Evolutionary conservation across 2,797 vertebrate genomes (phyloP), one percentile per base, ranked within the genome.

Genomic region (Adrianichthys oophorus): DNA sequence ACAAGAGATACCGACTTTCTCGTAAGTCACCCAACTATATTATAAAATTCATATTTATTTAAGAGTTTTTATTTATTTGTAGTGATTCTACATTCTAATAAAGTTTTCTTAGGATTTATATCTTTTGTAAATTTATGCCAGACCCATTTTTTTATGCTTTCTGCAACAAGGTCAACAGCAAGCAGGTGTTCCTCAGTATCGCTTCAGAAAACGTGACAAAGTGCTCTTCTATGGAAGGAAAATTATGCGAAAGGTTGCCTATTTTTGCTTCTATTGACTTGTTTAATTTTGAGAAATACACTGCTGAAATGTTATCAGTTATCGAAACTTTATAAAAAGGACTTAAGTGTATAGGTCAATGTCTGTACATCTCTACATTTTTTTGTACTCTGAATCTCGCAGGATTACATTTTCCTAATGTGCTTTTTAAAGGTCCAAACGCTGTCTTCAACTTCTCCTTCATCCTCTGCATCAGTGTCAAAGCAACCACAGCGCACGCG

Each of bases 221-320:
- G 91, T 96, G 68, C 92, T 98, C 78, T 98, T 99, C 82, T 98
- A 98, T 0, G 96, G 96, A 44, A 89, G 97, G 61, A 98, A 98
- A 90, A 97, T 97, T 76, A 97, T 98, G 92, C 90, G 97, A 61
- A 98, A 98, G 95, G 96, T 40, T 24, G n/a, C 57, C 4, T 18
- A 4, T 57, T 56, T 52, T 16, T 15, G 1, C 41, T 47, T 70
- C 24, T 32, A 6, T 61, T 10, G 29, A 17, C n/a, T 15, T 17
- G 44, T 40, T 37, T 15, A 1, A 16, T 51, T 23, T 29, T 45
- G 21, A 57, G 3, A 37, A 7, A 48, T 56, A 40, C 37, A 23
- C 0, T 4, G 10, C 3, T 24, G 48, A 12, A 54, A 40, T 50
- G 5, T 40, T 29, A 18, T 43, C 4, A 45, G 14, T 37, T 12